Conservation (phyloP, 2,888 invertebrate species). For the Cancer borealis region DNA sequence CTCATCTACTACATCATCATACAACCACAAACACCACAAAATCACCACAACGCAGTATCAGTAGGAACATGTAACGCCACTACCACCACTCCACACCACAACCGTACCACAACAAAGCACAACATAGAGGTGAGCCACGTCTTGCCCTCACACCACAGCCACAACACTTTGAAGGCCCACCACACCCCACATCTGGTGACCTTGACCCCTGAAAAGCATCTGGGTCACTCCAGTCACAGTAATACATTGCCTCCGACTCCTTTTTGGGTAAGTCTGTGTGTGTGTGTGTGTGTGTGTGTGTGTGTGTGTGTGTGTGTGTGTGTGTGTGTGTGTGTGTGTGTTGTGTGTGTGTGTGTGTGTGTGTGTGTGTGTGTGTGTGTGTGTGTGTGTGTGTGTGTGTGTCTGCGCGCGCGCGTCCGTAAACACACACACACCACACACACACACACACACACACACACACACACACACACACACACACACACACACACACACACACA, state of each 20-base stretch:
- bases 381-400: constrained; percentile 31
- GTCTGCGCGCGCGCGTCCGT: too few relatives aligned
- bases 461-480: not conserved
- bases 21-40: not conserved
- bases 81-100: not conserved
- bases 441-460: too few relatives aligned
- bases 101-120: not conserved
- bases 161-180: not conserved
- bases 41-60: not conserved
- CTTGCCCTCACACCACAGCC: not conserved
- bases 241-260: not conserved
- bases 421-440: not conserved
- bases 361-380: constrained; percentile 45
- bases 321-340: constrained; percentile 17
- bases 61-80: not conserved
- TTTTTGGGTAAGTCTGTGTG: not conserved
- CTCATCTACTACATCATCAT: not conserved
- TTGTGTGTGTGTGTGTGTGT: constrained; percentile 36
- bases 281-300: constrained; percentile 23
- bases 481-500: not conserved
- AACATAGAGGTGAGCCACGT: not conserved
- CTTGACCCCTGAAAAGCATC: not conserved
- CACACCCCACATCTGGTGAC: not conserved
- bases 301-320: not conserved
- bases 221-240: not conserved